Evolutionary conservation across 2,797 vertebrate species (phyloP), one percentile per base, ranked within the genome.

Genomic region (Cirrhinus molitorella): DNA sequence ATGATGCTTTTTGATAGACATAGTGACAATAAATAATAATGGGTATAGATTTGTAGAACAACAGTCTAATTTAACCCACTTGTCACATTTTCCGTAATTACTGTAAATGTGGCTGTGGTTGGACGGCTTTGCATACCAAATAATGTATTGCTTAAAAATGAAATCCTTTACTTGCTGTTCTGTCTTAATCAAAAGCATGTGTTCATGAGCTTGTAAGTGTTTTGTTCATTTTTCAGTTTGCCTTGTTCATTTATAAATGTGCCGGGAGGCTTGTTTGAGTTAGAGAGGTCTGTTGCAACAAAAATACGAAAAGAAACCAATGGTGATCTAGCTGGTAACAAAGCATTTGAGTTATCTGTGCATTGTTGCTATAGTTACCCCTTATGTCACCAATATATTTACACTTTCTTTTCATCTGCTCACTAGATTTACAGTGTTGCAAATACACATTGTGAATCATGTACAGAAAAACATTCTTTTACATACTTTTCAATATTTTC

Each of bases 141-240:
- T 84, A 55, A 80, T 84, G 78, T 81, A 65, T 19, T 67, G 67
- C 80, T 87, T 88, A 61, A 83, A 88, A 86, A 68, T 85, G 47
- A 51, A 82, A 85, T 72, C 70, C 34, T 84, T 86, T 85, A 65
- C 79, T 82, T 34, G 63, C 84, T 19, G 83, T 59, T 83, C 31
- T 70, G 83, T 72, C 51, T 34, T 81, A 83, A 77, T 79, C 70
- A 85, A 83, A 89, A 87, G 23, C 80, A 83, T 83, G 81, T 87
- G 86, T 83, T 85, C n/a, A 83, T 71, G 10, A 85, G 79, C 65
- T 70, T 80, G 68, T 68, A 70, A 80, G 55, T 72, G 66, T 77
- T 71, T 73, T 55, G 80, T 81, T 79, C 37, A 31, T 83, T 88
- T 79, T 85, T 59, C 75, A 81, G 23, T 45, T 68, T 25, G 89